Evolutionary conservation across 2,113 vertebrate genomes (phyloP).

Genomic region (Aegotheles bennettii): DNA sequence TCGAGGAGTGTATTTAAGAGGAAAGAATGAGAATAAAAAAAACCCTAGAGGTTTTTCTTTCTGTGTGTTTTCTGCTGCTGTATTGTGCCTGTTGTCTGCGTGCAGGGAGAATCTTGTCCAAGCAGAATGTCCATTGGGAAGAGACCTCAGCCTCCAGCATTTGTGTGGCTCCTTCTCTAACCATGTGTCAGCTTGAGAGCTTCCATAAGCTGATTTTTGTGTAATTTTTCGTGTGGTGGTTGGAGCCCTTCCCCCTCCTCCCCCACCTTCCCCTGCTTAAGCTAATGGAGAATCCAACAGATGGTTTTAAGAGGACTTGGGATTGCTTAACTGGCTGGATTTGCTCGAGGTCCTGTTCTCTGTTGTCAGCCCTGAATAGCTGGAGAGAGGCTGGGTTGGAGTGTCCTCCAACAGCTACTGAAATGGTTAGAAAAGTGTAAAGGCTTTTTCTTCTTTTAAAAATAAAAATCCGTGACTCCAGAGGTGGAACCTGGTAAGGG

Average conservation of each 20-base stretch:
- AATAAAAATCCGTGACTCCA: not conserved
- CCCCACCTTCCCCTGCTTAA: not conserved
- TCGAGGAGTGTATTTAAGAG: not conserved
- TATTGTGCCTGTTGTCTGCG: fast-evolving
- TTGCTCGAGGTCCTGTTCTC: not conserved
- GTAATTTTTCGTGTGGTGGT: not conserved
- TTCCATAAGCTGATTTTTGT: fast-evolving
- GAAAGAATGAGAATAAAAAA: not conserved
- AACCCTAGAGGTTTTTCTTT: not conserved
- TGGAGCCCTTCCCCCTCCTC: not conserved
- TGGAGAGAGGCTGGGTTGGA: not conserved
- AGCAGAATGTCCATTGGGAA: not conserved
- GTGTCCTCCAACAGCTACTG: not conserved
- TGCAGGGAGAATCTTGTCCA: fast-evolving
- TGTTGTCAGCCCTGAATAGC: not conserved
- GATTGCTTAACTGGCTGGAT: not conserved
- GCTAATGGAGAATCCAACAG: not conserved
- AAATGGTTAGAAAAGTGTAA: not conserved
- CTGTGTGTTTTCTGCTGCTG: not conserved
- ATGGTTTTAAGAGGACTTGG: constrained; percentile 8
- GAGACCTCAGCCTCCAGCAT: not conserved
- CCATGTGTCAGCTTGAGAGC: not conserved
- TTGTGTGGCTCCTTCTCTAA: not conserved
- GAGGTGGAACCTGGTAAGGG: not conserved
- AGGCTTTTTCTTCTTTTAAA: not conserved